Evolutionary conservation across 2,113 vertebrate species (phyloP), one percentile per base, ranked within the genome.

Genomic region (Synchiropus splendidus): DNA sequence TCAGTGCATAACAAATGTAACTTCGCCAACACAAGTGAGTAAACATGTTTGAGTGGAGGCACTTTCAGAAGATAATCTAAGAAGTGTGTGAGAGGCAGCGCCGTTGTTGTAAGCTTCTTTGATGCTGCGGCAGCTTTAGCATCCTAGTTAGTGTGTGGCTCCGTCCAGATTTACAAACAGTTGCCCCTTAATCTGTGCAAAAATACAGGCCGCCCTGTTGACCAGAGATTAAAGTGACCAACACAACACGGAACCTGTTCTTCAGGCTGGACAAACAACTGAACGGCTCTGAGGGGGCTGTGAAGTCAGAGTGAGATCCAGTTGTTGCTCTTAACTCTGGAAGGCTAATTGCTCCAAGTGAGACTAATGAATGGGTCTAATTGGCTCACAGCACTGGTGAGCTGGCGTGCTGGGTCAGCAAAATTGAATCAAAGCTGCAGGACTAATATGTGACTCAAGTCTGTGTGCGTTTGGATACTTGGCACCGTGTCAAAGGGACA

Each of bases 371-470:
- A 58, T 11, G 37, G 56, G 14, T 61, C 64, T 80, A 77, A 80
- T 79, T 78, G 75, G 64, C 72, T 77, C 60, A 61, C 59, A 56
- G 8, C 43, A 31, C 53, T 67, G 15, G 47, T 36, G 45, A 10
- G 45, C 58, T 48, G 33, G 54, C 55, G 27, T 73, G 67, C 68
- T 65, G 69, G 50, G 67, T 18, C 16, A 61, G 58, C 48, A 68
- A 75, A 78, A 75, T 74, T 67, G 43, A 79, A 79, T 79, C 75
- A 79, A 79, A 76, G 67, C 75, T 79, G 70, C 58, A 73, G 47
- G 39, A 58, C 40, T 30, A 48, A 44, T 18, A 27, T 44, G 18
- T 18, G 10, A 4, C 16, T 8, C 12, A 9, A 55, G 59, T 42
- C 45, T n/a, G 46, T 54, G 51, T 48, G 33, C 18, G 38, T 18